A percentile compares a stretch with the other conserved stretches of the same genome.
Conservation (phyloP, 2,797 vertebrate genomes). For the Neostethus bicornis region DNA sequence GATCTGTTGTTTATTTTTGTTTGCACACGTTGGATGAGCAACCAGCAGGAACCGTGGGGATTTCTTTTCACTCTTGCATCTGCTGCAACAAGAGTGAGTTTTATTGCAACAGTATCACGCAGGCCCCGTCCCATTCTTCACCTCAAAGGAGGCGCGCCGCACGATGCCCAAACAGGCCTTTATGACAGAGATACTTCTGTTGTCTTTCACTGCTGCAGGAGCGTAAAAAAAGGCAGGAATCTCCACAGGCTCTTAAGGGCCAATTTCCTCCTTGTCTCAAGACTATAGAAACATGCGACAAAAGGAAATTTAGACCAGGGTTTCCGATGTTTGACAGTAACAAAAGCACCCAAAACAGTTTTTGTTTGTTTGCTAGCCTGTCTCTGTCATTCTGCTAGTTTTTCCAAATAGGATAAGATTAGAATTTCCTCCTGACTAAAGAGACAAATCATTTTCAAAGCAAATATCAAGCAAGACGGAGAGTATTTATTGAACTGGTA, state of each 20-base stretch:
- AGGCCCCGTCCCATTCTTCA: slow-evolving; percentile 50
- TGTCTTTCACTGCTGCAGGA: slow-evolving; percentile 74
- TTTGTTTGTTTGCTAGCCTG: slow-evolving; percentile 15
- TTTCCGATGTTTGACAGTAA: slow-evolving; percentile 56
- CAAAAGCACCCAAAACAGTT: slow-evolving; percentile 25
- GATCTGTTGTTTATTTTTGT: slow-evolving; percentile 1
- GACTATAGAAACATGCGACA: slow-evolving; percentile 58
- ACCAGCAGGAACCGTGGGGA: slow-evolving; percentile 1
- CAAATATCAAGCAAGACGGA: slow-evolving; percentile 34
- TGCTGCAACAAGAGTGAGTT: slow-evolving; percentile 53
- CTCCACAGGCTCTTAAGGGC: slow-evolving; percentile 70
- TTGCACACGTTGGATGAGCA: slow-evolving; percentile 7
- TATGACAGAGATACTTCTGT: slow-evolving; percentile 57
- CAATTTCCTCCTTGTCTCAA: slow-evolving; percentile 70
- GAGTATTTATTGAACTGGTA: slow-evolving; percentile 58
- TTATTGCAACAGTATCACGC: slow-evolving; percentile 60
- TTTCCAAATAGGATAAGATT: slow-evolving; percentile 36
- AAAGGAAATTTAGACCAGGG: slow-evolving; percentile 49
- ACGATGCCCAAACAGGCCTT: slow-evolving; percentile 55
- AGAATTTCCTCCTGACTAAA: slow-evolving; percentile 27
- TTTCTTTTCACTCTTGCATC: slow-evolving; percentile 46
- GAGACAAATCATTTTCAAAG: slow-evolving; percentile 25
- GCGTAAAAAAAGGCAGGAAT: slow-evolving; percentile 66
- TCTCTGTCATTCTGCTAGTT: slow-evolving; percentile 19
- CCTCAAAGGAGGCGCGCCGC: slow-evolving; percentile 58